A percentile compares a stretch with the other conserved stretches of the same genome.
These are phyloP conservation scores for Myripristis murdjan DNA, from an alignment of 2,797 vertebrate species.

Conservation along the genomic window DNA sequence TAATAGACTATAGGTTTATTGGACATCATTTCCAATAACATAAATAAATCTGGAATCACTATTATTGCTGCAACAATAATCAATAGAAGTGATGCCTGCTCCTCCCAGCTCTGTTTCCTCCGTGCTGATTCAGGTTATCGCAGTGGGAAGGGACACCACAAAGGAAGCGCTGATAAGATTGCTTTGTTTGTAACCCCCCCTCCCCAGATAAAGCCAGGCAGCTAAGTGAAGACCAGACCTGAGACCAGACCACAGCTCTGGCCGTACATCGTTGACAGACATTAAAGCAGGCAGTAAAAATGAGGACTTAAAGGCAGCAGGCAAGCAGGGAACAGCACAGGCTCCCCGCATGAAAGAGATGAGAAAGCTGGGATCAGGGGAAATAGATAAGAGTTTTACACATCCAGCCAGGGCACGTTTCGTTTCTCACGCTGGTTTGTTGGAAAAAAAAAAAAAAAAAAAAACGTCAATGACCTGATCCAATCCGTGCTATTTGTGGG, in stretches of 20 bases:
- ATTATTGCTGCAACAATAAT: slow-evolving; percentile 34
- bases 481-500: neutral
- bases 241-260: slow-evolving; percentile 67
- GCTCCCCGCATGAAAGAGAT: slow-evolving; percentile 55
- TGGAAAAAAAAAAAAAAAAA: too few relatives aligned
- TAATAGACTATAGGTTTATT: neutral
- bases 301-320: slow-evolving; percentile 34
- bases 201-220: slow-evolving; percentile 70
- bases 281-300: slow-evolving; percentile 70
- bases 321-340: slow-evolving; percentile 51
- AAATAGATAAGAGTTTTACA: slow-evolving; percentile 52
- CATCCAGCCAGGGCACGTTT: slow-evolving; percentile 15
- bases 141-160: slow-evolving; percentile 54
- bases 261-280: slow-evolving; percentile 70
- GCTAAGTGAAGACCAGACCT: slow-evolving; percentile 51
- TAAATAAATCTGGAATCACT: neutral
- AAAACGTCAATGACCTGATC: slow-evolving; percentile 39
- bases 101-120: slow-evolving; percentile 47
- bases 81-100: slow-evolving; percentile 28
- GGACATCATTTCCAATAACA: neutral
- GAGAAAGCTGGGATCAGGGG: slow-evolving; percentile 24
- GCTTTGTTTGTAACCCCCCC: slow-evolving; percentile 72
- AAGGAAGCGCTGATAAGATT: slow-evolving; percentile 84
- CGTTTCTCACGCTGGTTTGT: slow-evolving; percentile 47
- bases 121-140: slow-evolving; percentile 67